Percentiles rank a stretch among this genome's conserved stretches.
Evolutionary conservation across 1,140 invertebrate genomes (phyloP).

Genomic region (Aphelenchoides besseyi): DNA sequence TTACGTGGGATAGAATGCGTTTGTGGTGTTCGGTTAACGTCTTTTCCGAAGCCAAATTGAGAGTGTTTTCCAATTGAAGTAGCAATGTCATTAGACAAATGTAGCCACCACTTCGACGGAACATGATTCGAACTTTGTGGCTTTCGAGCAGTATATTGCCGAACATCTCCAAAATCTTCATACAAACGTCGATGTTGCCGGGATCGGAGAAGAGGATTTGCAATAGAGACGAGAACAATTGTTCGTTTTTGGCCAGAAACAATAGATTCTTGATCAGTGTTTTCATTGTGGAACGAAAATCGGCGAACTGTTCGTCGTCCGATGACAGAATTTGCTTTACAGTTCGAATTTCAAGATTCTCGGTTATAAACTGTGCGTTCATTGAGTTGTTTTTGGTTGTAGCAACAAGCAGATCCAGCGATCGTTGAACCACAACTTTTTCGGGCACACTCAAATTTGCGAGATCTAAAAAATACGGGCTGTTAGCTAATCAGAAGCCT

Average conservation of each 20-base stretch:
- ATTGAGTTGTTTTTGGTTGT: slow-evolving; percentile 42
- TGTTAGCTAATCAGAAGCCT: not conserved
- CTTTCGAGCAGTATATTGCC: slow-evolving; percentile 66
- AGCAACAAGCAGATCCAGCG: slow-evolving; percentile 39
- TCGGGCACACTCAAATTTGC: not conserved
- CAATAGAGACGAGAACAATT: slow-evolving; percentile 54
- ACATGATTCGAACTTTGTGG: slow-evolving; percentile 89
- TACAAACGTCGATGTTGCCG: slow-evolving; percentile 43
- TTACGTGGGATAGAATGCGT: slow-evolving; percentile 66
- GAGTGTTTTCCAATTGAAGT: slow-evolving; percentile 81
- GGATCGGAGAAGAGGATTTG: slow-evolving; percentile 51
- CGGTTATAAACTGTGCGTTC: slow-evolving; percentile 48
- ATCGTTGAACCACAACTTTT: slow-evolving; percentile 25
- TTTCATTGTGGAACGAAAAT: slow-evolving; percentile 25
- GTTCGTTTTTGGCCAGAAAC: slow-evolving; percentile 56
- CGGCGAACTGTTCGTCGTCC: not conserved
- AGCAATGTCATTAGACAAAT: slow-evolving; percentile 93
- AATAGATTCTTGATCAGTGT: slow-evolving; percentile 58
- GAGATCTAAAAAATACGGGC: not conserved
- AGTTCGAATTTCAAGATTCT: slow-evolving; percentile 34
- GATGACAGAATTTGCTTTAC: slow-evolving; percentile 27
- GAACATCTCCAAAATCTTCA: slow-evolving; percentile 43
- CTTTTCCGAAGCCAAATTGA: slow-evolving; percentile 35
- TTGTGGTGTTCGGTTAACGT: slow-evolving; percentile 13
- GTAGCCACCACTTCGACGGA: slow-evolving; percentile 94